Base-by-base conservation (phyloP, 2,888 invertebrate genomes). In the Stenichneumon culpator region DNA sequence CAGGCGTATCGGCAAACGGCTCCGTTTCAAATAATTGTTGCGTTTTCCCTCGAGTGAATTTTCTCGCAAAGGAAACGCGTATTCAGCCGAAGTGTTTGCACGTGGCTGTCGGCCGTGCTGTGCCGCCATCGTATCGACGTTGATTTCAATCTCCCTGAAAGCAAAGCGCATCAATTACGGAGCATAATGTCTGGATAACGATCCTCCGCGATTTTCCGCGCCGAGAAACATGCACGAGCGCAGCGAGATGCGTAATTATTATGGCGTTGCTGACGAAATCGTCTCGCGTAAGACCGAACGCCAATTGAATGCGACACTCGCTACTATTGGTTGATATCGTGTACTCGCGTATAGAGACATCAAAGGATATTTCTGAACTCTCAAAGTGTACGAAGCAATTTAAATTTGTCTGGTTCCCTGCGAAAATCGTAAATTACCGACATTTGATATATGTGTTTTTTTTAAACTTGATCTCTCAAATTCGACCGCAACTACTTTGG, bases 101-200 rank as follows among this genome's bases (percentile, higher is more conserved):
- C 86, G 79, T 89, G 91, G 78, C 88, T 92, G 50, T 92, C 92
- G 4, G 87, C 88, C 14, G 86, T 87, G 57, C 89, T 91, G 77
- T 90, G 90, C 50, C 90, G 89, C 92, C 92, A 92, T 25, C 90
- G 90, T 79, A 89, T 89, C 2, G 92, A 92, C 44, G 89, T 88
- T 25, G 90, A 89, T 84, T 88, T 92, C 57, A 87, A 75, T 47
- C 91, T 90, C 70, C 88, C 92, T 92, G 87, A 36, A 89, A 63
- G 16, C 60, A 63, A n/a, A 63, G n/a, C 28, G 19, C 52, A 52
- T 52, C n/a, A 44, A 44, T 44, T 44, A 16, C 16, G 44, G 44
- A 14, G 9, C 22, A 14, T 14, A 11, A 57, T 57, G 11, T 25
- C 14, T 57, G 11, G 25, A 57, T 25, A 14, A 57, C 22, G 57